Conservation (phyloP, 2,888 invertebrate genomes). For the Lymantria dispar region DNA sequence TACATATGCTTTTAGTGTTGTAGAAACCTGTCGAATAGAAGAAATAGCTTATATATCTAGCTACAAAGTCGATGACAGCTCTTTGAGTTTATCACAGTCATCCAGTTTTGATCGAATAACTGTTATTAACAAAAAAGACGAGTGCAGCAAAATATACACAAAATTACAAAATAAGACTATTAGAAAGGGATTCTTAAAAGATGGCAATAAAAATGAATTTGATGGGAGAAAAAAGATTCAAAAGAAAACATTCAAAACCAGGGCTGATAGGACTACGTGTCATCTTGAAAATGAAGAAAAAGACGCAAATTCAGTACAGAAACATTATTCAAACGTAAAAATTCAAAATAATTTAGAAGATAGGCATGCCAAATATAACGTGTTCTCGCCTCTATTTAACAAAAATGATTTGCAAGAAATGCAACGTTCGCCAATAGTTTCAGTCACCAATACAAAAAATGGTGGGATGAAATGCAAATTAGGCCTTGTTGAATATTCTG, state of each 20-base stretch:
- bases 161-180: constrained; percentile 31
- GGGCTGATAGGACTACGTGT: neutral
- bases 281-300: neutral
- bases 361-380: neutral
- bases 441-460: neutral
- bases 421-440: neutral
- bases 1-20: constrained; percentile 44
- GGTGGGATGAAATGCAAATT: neutral
- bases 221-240: constrained; percentile 1
- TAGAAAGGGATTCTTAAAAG: constrained; percentile 21
- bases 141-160: constrained; percentile 35
- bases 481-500: neutral
- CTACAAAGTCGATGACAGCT: constrained; percentile 45
- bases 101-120: constrained; percentile 67
- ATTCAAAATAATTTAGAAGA: neutral
- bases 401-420: neutral
- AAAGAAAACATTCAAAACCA: constrained; percentile 14
- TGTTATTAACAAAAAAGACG: constrained; percentile 57
- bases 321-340: neutral
- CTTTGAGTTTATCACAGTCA: constrained; percentile 42
- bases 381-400: neutral
- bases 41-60: constrained; percentile 64
- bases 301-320: neutral
- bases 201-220: constrained; percentile 18
- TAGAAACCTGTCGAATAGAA: constrained; percentile 61